These are phyloP conservation scores for Urocolius indicus DNA, from an alignment of 2,113 vertebrate genomes.

Conservation along the genomic window DNA sequence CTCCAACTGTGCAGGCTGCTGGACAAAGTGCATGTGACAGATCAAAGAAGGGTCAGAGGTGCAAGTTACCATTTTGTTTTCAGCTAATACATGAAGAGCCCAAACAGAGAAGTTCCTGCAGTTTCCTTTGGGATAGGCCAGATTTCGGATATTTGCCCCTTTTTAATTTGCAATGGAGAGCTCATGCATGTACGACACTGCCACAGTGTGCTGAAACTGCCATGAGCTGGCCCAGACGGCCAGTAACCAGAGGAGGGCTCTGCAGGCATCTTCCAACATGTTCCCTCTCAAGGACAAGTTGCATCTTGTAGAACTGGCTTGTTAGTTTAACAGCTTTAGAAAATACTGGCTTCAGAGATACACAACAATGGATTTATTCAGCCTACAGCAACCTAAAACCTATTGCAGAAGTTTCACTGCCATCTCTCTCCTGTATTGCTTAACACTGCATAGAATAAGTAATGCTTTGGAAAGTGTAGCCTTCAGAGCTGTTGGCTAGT, in stretches of 20 bases:
- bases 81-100: not conserved
- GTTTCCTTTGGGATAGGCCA: not conserved
- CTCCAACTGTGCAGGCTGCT: not conserved
- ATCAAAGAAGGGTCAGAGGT: not conserved
- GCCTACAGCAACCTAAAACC: constrained; percentile 21
- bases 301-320: not conserved
- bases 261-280: not conserved
- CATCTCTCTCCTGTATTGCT: not conserved
- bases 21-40: not conserved
- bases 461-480: not conserved
- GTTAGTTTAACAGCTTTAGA: constrained; percentile 5
- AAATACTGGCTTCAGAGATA: not conserved
- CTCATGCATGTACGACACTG: rapidly evolving
- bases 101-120: not conserved
- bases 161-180: not conserved
- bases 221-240: not conserved
- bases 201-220: not conserved
- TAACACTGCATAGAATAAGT: not conserved
- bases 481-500: not conserved
- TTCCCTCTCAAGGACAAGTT: not conserved
- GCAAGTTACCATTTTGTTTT: not conserved
- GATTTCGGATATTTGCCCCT: not conserved
- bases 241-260: not conserved
- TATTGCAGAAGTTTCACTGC: not conserved
- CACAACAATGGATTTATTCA: not conserved